Evolutionary conservation across 2,797 vertebrate species (phyloP).

Genomic region (Ciconia nigra): DNA sequence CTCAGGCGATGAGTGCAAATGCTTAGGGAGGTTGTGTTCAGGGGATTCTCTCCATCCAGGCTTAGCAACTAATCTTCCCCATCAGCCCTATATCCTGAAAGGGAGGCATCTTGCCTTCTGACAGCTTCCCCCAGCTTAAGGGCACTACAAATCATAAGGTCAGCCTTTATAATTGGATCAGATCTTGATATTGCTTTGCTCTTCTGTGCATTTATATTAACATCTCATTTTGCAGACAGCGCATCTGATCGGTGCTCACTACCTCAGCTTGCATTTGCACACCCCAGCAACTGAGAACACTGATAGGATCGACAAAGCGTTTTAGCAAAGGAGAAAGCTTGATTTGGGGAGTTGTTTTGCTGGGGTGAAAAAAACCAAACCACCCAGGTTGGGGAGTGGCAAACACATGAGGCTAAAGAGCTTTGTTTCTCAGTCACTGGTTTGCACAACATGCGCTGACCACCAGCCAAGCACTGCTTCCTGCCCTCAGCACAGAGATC

Average conservation of each 20-base stretch:
- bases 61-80: slow-evolving; percentile 21
- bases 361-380: not conserved
- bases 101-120: not conserved
- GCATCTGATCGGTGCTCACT: not conserved
- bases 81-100: not conserved
- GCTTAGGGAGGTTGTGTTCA: not conserved
- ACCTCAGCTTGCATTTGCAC: not conserved
- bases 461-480: not conserved
- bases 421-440: not conserved
- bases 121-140: not conserved
- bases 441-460: not conserved
- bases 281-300: fast-evolving
- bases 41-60: slow-evolving; percentile 24
- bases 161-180: slow-evolving; percentile 1
- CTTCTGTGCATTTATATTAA: not conserved
- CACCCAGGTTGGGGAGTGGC: not conserved
- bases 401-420: not conserved
- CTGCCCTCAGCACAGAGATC: not conserved
- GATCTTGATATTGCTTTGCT: not conserved
- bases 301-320: not conserved
- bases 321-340: not conserved
- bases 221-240: not conserved
- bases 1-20: slow-evolving; percentile 13
- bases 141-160: not conserved
- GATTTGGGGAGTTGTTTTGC: not conserved